These are phyloP conservation scores for Drymonia ruficornis DNA, from an alignment of 2,888 invertebrate genomes.

Conservation along the genomic window DNA sequence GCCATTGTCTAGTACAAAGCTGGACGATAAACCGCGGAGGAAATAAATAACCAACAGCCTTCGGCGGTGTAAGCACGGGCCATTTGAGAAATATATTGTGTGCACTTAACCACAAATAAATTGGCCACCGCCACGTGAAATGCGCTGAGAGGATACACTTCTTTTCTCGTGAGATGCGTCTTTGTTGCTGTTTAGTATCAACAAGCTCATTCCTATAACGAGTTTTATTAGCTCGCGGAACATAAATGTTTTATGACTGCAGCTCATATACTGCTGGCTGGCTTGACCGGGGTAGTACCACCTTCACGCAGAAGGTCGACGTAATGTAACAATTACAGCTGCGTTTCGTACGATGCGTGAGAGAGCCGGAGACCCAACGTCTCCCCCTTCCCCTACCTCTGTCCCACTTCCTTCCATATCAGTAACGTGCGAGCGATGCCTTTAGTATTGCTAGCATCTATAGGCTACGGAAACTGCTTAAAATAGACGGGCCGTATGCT, in stretches of 20 bases:
- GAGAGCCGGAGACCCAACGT: too few species aligned
- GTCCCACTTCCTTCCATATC: too few species aligned
- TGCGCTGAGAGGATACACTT: conserved; percentile 52
- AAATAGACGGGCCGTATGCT: too few species aligned
- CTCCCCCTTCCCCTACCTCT: too few species aligned
- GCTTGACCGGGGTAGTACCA: too few species aligned
- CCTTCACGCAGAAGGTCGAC: too few species aligned
- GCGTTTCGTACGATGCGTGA: too few species aligned
- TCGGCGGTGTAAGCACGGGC: conserved; percentile 76
- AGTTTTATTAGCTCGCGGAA: conserved; percentile 3
- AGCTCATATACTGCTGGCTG: too few species aligned
- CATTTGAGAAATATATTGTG: conserved; percentile 83
- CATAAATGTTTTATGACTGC: neutral
- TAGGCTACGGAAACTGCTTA: too few species aligned
- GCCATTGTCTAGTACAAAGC: conserved; percentile 62
- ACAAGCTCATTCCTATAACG: conserved; percentile 36
- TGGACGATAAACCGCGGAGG: conserved; percentile 68
- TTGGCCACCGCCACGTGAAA: conserved; percentile 73
- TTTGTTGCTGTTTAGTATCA: conserved; percentile 43
- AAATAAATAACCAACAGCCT: conserved; percentile 80
- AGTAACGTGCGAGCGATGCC: too few species aligned
- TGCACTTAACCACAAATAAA: conserved; percentile 83
- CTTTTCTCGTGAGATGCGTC: conserved; percentile 46
- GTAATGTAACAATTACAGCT: too few species aligned
- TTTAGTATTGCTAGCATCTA: too few species aligned